These are phyloP conservation scores for Galago senegalensis DNA, from an alignment of 2,797 vertebrate genomes.

Conservation along the genomic window DNA sequence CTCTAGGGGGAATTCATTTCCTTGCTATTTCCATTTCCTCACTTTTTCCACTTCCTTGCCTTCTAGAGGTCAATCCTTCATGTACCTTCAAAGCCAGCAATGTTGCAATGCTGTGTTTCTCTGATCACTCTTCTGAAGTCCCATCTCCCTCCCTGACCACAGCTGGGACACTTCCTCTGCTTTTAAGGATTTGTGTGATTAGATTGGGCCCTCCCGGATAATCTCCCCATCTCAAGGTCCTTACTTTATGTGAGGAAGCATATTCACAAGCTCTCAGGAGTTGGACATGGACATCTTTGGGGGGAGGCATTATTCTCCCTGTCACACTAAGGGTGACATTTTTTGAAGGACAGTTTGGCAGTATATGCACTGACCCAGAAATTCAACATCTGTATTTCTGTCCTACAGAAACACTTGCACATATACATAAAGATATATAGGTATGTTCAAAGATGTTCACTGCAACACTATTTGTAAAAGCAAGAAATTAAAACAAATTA, in stretches of 20 bases:
- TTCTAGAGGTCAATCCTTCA: not conserved
- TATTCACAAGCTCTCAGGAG: not conserved
- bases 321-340: not conserved
- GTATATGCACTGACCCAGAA: not conserved
- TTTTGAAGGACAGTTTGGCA: not conserved
- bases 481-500: constrained; percentile 3
- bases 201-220: not conserved
- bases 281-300: not conserved
- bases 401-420: not conserved
- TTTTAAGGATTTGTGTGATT: not conserved
- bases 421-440: not conserved
- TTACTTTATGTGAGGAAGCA: not conserved
- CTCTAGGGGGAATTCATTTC: not conserved
- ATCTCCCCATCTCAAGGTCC: not conserved
- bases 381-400: not conserved
- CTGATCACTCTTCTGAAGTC: not conserved
- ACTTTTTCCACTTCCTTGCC: not conserved
- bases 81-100: not conserved
- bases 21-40: not conserved
- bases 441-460: not conserved
- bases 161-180: not conserved
- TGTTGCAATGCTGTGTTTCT: not conserved
- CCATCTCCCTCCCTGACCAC: not conserved
- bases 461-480: not conserved
- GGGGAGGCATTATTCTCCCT: not conserved